A percentile compares a stretch with the other conserved stretches of the same genome.
These are phyloP conservation scores for Drosophila yakuba DNA, from an alignment of 1,140 invertebrate species.

Conservation along the genomic window DNA sequence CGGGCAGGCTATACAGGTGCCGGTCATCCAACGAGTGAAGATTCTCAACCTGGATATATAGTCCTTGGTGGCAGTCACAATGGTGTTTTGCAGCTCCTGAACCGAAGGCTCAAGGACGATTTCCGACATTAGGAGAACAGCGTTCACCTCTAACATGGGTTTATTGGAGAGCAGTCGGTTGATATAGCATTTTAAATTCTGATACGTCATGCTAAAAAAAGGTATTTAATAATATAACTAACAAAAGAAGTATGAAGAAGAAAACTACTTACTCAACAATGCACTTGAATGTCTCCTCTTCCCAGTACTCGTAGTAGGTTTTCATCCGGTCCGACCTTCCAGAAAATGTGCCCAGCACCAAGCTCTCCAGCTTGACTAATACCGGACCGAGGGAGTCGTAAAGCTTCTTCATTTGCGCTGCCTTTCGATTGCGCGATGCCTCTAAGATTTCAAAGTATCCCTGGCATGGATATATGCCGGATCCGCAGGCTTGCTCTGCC, in stretches of 20 bases:
- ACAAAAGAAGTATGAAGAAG: fast-evolving
- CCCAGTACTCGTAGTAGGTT: constrained; percentile 89
- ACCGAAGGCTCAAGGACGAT: constrained; percentile 90
- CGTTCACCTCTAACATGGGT: constrained; percentile 92
- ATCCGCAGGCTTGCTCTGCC: constrained; percentile 56
- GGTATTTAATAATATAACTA: too few relatives aligned
- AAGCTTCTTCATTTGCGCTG: constrained; percentile 88
- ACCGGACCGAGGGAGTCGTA: constrained; percentile 91
- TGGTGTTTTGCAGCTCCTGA: constrained; percentile 91
- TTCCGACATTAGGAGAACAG: constrained; percentile 89
- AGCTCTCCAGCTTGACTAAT: constrained; percentile 92
- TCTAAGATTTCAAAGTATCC: constrained; percentile 86
- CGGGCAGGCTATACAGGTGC: constrained; percentile 90
- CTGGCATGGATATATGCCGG: constrained; percentile 84
- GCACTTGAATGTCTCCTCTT: constrained; percentile 88
- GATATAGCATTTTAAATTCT: constrained; percentile 90
- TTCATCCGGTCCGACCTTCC: constrained; percentile 88
- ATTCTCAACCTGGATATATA: constrained; percentile 89
- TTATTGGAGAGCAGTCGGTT: constrained; percentile 86
- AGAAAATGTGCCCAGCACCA: constrained; percentile 88
- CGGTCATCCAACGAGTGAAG: constrained; percentile 93
- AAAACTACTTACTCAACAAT: constrained; percentile 85
- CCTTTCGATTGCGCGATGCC: constrained; percentile 88
- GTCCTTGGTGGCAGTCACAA: constrained; percentile 88
- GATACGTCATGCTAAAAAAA: constrained; percentile 77